Percentiles rank a stretch among this genome's conserved stretches.
Conservation (phyloP, 2,797 vertebrate genomes). For the Cyclura pinguis region DNA sequence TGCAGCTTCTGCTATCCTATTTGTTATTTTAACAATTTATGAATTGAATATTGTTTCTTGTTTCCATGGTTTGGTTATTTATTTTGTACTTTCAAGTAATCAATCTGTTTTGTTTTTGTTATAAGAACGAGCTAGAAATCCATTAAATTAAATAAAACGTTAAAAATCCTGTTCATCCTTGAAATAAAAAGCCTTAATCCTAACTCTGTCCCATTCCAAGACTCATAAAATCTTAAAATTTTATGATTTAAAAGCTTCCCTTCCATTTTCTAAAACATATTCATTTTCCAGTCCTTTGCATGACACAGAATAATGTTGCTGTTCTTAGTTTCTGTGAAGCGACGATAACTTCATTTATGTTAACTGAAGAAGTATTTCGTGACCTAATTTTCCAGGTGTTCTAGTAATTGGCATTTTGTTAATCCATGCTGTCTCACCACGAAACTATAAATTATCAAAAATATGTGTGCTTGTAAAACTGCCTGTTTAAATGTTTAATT, state of each 20-base stretch:
- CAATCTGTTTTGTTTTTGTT: background rate
- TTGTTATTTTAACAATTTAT: background rate
- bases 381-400: background rate
- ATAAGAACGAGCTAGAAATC: background rate
- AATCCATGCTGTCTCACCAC: background rate
- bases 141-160: background rate
- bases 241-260: background rate
- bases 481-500: slow-evolving; percentile 10
- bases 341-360: background rate
- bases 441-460: slow-evolving; percentile 8
- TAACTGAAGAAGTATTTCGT: slow-evolving; percentile 3
- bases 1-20: background rate
- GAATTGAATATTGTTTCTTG: background rate
- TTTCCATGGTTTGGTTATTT: background rate
- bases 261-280: background rate
- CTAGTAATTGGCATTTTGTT: slow-evolving; percentile 9
- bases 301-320: background rate
- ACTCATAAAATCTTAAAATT: background rate
- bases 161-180: background rate
- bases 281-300: background rate
- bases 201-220: background rate
- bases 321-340: background rate
- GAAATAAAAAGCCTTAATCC: background rate
- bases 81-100: background rate
- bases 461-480: background rate